These are phyloP conservation scores for Lophius americanus DNA, from an alignment of 2,797 vertebrate species.

Conservation along the genomic window DNA sequence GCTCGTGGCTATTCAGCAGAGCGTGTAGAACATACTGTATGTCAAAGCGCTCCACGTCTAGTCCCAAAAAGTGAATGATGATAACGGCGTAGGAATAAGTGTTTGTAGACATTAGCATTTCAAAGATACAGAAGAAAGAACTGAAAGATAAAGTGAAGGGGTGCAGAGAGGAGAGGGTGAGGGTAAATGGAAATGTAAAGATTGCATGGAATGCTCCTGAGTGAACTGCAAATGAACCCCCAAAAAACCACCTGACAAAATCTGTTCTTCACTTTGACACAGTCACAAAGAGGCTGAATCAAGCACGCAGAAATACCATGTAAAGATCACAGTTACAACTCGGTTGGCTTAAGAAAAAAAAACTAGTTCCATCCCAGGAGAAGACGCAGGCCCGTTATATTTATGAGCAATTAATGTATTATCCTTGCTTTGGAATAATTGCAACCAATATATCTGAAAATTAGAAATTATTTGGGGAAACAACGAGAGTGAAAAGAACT, in stretches of 20 bases:
- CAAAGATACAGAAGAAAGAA: constrained; percentile 28
- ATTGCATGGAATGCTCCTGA: constrained; percentile 71
- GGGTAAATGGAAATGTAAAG: constrained; percentile 70
- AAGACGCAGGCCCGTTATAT: constrained; percentile 35
- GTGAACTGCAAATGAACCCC: constrained; percentile 79
- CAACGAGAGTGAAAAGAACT: too few relatives aligned
- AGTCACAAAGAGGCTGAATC: constrained; percentile 59
- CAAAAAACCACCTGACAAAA: constrained; percentile 78
- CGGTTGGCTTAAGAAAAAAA: constrained; percentile 48
- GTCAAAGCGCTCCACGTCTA: constrained; percentile 21
- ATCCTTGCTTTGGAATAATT: constrained; percentile 14
- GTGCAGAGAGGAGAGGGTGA: constrained; percentile 15
- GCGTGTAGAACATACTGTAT: constrained; percentile 12
- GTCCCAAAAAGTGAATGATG: constrained; percentile 24
- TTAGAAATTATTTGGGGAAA: too few relatives aligned
- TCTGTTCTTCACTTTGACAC: constrained; percentile 68
- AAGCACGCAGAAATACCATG: constrained; percentile 59
- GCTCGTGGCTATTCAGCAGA: constrained; percentile 31
- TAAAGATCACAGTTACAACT: constrained; percentile 59
- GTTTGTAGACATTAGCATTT: constrained; percentile 40
- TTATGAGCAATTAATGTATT: constrained; percentile 16
- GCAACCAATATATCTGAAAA: constrained; percentile 15
- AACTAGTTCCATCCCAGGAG: constrained; percentile 45
- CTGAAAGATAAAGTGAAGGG: constrained; percentile 1
- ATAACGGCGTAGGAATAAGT: constrained; percentile 25